Percentiles rank a stretch among this genome's conserved stretches.
These are phyloP conservation scores for Leucania comma DNA, from an alignment of 2,888 invertebrate genomes.

Conservation along the genomic window DNA sequence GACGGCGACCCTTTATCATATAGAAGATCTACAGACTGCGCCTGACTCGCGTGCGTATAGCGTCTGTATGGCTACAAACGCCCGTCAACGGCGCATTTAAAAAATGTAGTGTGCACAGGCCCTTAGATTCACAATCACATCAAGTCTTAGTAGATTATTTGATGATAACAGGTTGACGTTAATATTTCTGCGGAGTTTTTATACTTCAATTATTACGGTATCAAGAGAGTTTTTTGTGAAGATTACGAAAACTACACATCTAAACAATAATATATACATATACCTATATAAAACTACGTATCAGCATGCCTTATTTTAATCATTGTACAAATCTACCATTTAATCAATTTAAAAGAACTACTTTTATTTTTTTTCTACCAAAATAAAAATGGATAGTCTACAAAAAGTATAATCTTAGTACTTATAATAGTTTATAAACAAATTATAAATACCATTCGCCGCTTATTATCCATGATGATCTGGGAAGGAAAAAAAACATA, in stretches of 20 bases:
- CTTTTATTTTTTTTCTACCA: constrained; percentile 24
- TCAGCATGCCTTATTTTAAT: constrained; percentile 41
- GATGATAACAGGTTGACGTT: neutral
- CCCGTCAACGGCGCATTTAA: no score
- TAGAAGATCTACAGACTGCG: no score
- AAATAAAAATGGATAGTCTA: constrained; percentile 47
- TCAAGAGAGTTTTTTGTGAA: neutral
- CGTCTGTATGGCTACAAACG: no score
- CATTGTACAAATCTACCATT: constrained; percentile 14
- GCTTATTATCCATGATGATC: constrained; percentile 69
- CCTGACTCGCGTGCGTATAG: no score
- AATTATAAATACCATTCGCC: constrained; percentile 69
- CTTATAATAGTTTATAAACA: constrained; percentile 70
- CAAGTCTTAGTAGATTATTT: neutral
- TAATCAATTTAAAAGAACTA: neutral
- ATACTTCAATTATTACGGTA: constrained; percentile 18
- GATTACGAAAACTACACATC: constrained; percentile 4
- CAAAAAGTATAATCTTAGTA: constrained; percentile 55
- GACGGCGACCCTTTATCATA: no score
- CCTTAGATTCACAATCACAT: constrained; percentile 2
- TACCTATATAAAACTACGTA: constrained; percentile 39
- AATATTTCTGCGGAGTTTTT: constrained; percentile 14
- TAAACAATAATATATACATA: constrained; percentile 35
- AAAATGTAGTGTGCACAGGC: no score
- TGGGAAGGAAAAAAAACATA: constrained; percentile 69